Percentiles rank a stretch among this genome's conserved stretches.
These are phyloP conservation scores for Diorhabda sublineata DNA, from an alignment of 1,140 invertebrate genomes.

Conservation along the genomic window DNA sequence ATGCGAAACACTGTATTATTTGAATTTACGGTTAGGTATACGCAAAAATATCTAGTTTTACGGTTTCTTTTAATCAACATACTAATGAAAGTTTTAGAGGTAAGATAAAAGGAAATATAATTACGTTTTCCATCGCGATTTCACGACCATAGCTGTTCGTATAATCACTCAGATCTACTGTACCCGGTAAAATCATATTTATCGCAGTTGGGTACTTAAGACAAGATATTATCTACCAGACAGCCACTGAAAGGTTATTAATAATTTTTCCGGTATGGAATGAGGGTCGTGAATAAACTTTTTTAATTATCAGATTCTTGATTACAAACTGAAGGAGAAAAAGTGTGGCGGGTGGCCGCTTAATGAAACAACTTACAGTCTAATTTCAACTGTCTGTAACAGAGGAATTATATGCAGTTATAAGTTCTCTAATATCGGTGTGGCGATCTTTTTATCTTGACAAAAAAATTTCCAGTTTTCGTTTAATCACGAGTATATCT, in stretches of 20 bases:
- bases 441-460: not conserved
- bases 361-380: conserved; percentile 16
- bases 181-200: not conserved
- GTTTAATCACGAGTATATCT: no score
- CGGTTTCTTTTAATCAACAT: no score
- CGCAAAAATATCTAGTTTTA: no score
- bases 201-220: not conserved
- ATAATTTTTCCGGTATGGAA: conserved; percentile 6
- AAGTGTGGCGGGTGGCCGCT: conserved; percentile 9
- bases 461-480: no score
- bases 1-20: no score
- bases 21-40: no score
- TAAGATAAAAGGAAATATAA: no score
- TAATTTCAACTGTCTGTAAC: conserved; percentile 14
- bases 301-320: conserved; percentile 20
- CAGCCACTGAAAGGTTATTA: conserved; percentile 12
- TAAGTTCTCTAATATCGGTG: not conserved
- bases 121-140: no score
- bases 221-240: not conserved
- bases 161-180: no score
- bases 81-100: no score
- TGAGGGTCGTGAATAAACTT: conserved; percentile 10
- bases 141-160: no score
- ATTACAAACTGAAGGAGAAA: conserved; percentile 16
- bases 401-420: not conserved